Base-by-base conservation (phyloP, 2,888 invertebrate genomes). In the Ditula angustiorana region DNA sequence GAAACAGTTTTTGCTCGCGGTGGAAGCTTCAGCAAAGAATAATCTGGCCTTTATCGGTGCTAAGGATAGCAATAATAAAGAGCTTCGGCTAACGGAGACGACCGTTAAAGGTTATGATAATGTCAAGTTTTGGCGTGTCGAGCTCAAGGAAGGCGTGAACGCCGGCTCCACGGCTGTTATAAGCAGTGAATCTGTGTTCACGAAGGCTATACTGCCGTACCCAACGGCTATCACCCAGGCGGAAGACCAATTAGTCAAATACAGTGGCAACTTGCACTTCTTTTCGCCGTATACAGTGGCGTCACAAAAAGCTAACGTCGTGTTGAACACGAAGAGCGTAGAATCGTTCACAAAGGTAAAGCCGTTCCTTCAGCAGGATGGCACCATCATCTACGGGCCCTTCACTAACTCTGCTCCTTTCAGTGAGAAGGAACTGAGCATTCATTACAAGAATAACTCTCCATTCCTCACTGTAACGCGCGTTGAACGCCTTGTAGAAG, bases 371-470 rank as follows among this genome's bases (percentile, higher is more conserved):
- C 96, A 96, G 74, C 94, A 95, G 55, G 98, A 98, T 69, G 96
- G 95, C 24, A 94, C 95, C n/a, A 94, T 99, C 52, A 95, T 93
- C 0, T 99, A 98, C 84, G 99, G 99, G 4, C 97, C 99, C 0
- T 99, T 96, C 82, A 95, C 96, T 61, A 96, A 97, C 74, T 93
- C 96, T 65, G 91, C 94, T 67, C 93, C 91, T 5, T 93, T 94
- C 67, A 86, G 92, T 16, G 85, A 91, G 69, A 95, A 96, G 71
- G 95, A 96, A 71, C 83, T 99, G 73, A 91, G 91, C 41, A 93
- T 99, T 33, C 99, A 99, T 86, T 99, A 96, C 83, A 99, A 99
- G 87, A 99, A 99, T 86, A 98, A 99, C 83, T 95, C 97, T 41
- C 99, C 99, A 28, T 99, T 99, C 88, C 90, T 99, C 71, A 97